Base-by-base conservation (phyloP, 2,888 invertebrate genomes). In the Norana najaformis region DNA sequence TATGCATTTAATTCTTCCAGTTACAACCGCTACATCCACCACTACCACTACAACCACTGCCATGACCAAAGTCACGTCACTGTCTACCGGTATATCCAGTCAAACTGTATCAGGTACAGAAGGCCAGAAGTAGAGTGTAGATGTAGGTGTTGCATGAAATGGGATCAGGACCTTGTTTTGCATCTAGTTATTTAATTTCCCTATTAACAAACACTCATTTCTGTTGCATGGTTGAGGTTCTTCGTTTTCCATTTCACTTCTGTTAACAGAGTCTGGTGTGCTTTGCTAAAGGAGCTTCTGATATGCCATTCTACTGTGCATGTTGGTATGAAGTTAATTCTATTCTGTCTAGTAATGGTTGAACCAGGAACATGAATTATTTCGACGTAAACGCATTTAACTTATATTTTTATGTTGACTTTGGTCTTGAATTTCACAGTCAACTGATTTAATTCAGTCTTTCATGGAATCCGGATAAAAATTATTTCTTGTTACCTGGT, bases 1-100 rank as follows among this genome's bases (percentile, higher is more conserved):
- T 85, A 18, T 85, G 36, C 37, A 36, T 85, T 36, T 85, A 85
- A 35, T 85, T 85, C 85, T 35, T 85, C 85, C 37, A 85, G 85
- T 37, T 36, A 85, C 85, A 20, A 85, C 85, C 18, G 18, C 85
- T 23, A 6, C 36, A n/a, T 8, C 85, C 85, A 85, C 85, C 85
- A 83, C 83, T 11, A 36, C 83, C 34, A 85, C 85, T 85, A 85
- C 85, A 35, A 36, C 36, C 85, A 85, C 36, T 69, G 11, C 69
- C 69, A 69, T n/a, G 30, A 69, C 69, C 30, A n/a, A 30, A 69
- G n/a, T 69, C 69, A 69, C 69, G 30, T 69, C 30, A 69, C 30
- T 6, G 69, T 69, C 69, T n/a, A n/a, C 69, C 69, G n/a, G n/a
- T n/a, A n/a, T n/a, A n/a, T n/a, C n/a, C n/a, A 69, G 69, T 69